These are phyloP conservation scores for Lasioglossum morio DNA, from an alignment of 2,888 invertebrate genomes.

Conservation along the genomic window DNA sequence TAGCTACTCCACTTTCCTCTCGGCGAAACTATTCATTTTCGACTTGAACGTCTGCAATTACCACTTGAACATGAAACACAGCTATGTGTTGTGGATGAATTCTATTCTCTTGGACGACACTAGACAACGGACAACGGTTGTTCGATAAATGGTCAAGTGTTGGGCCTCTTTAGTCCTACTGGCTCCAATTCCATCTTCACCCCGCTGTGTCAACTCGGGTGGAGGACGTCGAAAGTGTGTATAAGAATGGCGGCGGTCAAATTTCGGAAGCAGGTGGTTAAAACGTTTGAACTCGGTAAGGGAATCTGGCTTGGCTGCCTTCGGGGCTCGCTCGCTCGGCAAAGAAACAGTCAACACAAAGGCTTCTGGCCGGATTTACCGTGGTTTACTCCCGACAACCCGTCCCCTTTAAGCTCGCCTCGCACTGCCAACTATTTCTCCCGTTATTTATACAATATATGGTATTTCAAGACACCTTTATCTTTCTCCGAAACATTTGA, in stretches of 20 bases:
- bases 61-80: no score
- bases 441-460: neutral
- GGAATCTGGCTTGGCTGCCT: conserved; percentile 62
- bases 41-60: no score
- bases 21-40: neutral
- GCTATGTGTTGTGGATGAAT: no score
- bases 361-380: conserved; percentile 55
- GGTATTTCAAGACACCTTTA: neutral
- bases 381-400: conserved; percentile 40
- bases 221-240: conserved; percentile 53
- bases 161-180: neutral
- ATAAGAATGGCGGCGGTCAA: conserved; percentile 57
- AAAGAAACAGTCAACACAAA: conserved; percentile 64
- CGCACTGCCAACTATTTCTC: conserved; percentile 2
- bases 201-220: conserved; percentile 38
- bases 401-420: conserved; percentile 51
- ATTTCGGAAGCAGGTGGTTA: conserved; percentile 76
- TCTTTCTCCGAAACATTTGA: neutral
- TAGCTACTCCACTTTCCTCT: neutral
- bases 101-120: neutral
- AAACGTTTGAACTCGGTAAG: conserved; percentile 69
- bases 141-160: neutral
- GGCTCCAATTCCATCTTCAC: conserved; percentile 45
- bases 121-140: neutral
- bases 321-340: conserved; percentile 55